These are phyloP conservation scores for Ammodytes marinus DNA, from an alignment of 2,113 vertebrate genomes.

Conservation along the genomic window DNA sequence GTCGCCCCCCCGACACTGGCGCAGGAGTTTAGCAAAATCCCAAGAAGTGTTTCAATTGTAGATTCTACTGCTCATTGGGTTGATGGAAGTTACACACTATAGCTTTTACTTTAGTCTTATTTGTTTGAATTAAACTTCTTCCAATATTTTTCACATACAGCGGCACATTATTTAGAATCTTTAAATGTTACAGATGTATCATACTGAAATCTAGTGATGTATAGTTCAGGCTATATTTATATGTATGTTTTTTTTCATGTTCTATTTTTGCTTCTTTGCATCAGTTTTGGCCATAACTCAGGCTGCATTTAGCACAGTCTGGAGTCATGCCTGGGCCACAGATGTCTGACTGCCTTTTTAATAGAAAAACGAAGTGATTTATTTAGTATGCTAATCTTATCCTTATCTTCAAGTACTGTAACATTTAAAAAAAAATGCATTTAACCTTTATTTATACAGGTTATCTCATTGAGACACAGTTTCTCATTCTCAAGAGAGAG, in stretches of 20 bases:
- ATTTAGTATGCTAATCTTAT: neutral
- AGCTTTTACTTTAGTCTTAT: neutral
- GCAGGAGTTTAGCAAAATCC: no score
- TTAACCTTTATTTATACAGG: neutral
- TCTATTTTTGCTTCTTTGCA: conserved; percentile 6
- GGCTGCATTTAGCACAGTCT: conserved; percentile 14
- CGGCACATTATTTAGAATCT: neutral
- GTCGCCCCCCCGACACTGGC: no score
- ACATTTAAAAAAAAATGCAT: no score
- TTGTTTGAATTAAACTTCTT: neutral
- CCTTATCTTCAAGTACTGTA: no score
- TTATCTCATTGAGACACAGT: neutral
- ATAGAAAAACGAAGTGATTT: neutral
- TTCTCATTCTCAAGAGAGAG: no score
- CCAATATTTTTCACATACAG: neutral
- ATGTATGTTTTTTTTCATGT: neutral
- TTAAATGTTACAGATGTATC: neutral
- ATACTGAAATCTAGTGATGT: neutral
- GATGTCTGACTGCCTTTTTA: neutral
- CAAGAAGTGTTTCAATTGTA: no score
- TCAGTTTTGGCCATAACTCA: neutral
- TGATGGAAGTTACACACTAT: neutral
- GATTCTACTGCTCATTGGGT: no score
- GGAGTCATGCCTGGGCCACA: neutral
- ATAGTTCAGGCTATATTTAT: no score